These are phyloP conservation scores for Spodoptera littoralis DNA, from an alignment of 2,888 invertebrate species.

Conservation along the genomic window DNA sequence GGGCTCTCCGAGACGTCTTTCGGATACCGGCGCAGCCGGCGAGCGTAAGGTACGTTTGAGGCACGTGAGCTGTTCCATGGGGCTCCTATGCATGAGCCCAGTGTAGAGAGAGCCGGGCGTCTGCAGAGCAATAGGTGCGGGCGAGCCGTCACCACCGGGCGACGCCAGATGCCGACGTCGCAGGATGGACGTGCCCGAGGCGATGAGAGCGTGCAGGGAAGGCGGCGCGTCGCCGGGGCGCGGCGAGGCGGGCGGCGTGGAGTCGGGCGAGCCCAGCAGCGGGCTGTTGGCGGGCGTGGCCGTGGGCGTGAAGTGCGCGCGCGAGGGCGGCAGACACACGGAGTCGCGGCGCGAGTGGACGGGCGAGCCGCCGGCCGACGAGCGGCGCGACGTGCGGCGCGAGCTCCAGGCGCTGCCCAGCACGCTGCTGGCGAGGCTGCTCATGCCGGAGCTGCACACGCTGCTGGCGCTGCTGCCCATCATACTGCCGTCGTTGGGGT, in stretches of 20 bases:
- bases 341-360: slow-evolving; percentile 93
- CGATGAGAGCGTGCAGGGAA: slow-evolving; percentile 87
- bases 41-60: slow-evolving; percentile 88
- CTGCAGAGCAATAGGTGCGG: slow-evolving; percentile 90
- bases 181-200: slow-evolving; percentile 83
- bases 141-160: slow-evolving; percentile 89
- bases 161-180: slow-evolving; percentile 87
- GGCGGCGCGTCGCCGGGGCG: slow-evolving; percentile 90
- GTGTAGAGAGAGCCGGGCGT: slow-evolving; percentile 89
- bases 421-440: slow-evolving; percentile 84
- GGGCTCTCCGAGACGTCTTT: slow-evolving; percentile 78
- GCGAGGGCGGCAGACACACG: slow-evolving; percentile 92
- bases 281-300: slow-evolving; percentile 97
- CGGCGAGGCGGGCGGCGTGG: slow-evolving; percentile 88
- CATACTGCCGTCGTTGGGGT: slow-evolving; percentile 95
- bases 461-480: slow-evolving; percentile 91
- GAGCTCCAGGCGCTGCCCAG: slow-evolving; percentile 90
- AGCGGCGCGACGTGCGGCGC: slow-evolving; percentile 89
- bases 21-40: slow-evolving; percentile 76
- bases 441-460: slow-evolving; percentile 89
- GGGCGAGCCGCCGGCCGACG: slow-evolving; percentile 86
- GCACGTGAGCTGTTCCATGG: slow-evolving; percentile 94
- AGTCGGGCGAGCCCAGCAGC: slow-evolving; percentile 89
- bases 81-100: slow-evolving; percentile 91
- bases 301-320: slow-evolving; percentile 93